Evolutionary conservation across 2,888 invertebrate genomes (phyloP).

Genomic region (Drosophila hamatofila): DNA sequence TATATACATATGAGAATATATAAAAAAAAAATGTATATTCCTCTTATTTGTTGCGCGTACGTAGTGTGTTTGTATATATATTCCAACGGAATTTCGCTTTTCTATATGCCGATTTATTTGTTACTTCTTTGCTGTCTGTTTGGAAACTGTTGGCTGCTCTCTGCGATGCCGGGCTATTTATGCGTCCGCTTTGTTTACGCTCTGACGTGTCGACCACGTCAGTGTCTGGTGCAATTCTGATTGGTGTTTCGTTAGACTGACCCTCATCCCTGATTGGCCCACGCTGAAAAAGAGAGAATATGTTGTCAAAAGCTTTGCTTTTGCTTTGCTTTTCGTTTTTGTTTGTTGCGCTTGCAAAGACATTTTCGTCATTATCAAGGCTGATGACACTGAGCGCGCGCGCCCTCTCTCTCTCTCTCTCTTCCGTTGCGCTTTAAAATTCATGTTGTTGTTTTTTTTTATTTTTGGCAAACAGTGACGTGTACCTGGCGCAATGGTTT

Average conservation of each 20-base stretch:
- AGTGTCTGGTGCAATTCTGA: slow-evolving; percentile 61
- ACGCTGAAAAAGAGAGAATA: slow-evolving; percentile 41
- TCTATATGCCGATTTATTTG: slow-evolving; percentile 47
- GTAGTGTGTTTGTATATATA: slow-evolving; percentile 22
- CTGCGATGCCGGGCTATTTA: slow-evolving; percentile 79
- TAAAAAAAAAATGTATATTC: slow-evolving; percentile 27
- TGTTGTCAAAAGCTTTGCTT: slow-evolving; percentile 31
- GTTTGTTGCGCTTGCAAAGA: slow-evolving; percentile 41
- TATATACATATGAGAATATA: slow-evolving; percentile 22
- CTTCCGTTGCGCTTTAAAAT: slow-evolving; percentile 1
- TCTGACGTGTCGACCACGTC: slow-evolving; percentile 67
- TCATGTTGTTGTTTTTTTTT: slow-evolving; percentile 4
- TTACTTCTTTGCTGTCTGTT: slow-evolving; percentile 78
- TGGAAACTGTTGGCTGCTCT: slow-evolving; percentile 82
- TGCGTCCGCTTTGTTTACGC: slow-evolving; percentile 64
- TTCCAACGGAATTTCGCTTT: slow-evolving; percentile 28
- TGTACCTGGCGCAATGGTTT: slow-evolving; percentile 28
- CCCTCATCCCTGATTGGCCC: slow-evolving; percentile 68
- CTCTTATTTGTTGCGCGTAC: slow-evolving; percentile 37
- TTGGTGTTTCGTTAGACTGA: slow-evolving; percentile 72
- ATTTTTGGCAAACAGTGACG: slow-evolving; percentile 41
- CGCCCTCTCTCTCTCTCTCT: not conserved
- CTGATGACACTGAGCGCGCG: slow-evolving; percentile 37
- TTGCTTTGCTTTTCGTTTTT: not conserved
- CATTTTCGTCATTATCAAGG: slow-evolving; percentile 40